A percentile compares a stretch with the other conserved stretches of the same genome.
Evolutionary conservation across 2,888 invertebrate genomes (phyloP).

Genomic region (Miltochrista miniata): DNA sequence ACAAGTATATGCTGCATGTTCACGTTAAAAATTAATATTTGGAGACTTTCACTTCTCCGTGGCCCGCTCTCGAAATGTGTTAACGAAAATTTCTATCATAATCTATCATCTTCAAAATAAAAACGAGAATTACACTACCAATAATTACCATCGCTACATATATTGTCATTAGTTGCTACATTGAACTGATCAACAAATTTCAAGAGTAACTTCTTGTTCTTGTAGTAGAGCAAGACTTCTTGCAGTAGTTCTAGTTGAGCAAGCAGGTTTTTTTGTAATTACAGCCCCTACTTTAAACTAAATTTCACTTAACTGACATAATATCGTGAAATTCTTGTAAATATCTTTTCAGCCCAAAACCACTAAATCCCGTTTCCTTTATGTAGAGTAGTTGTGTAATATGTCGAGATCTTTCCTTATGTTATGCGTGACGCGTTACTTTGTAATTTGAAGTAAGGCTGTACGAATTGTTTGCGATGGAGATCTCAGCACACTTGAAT

Average conservation of each 20-base stretch:
- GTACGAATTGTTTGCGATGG: constrained; percentile 8
- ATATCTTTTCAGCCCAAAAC: no score
- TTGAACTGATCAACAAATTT: constrained; percentile 14
- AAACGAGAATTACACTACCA: constrained; percentile 13
- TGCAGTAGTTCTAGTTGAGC: constrained; percentile 18
- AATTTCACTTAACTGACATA: constrained; percentile 50
- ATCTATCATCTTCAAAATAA: constrained; percentile 20
- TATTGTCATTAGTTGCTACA: constrained; percentile 11
- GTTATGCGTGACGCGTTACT: not conserved
- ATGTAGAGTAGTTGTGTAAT: no score
- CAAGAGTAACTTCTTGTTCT: not conserved
- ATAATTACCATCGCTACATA: constrained; percentile 14
- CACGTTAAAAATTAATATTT: constrained; percentile 53
- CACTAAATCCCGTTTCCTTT: no score
- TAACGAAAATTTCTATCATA: constrained; percentile 37
- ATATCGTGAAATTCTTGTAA: constrained; percentile 18
- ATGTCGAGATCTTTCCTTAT: not conserved
- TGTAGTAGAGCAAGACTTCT: not conserved
- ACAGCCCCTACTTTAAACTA: constrained; percentile 32
- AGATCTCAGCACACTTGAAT: constrained; percentile 26
- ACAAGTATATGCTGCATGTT: constrained; percentile 39
- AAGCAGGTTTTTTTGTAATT: constrained; percentile 50
- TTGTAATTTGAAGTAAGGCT: not conserved
- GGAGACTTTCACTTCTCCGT: constrained; percentile 71
- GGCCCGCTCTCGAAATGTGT: constrained; percentile 57